A percentile compares a stretch with the other conserved stretches of the same genome.
phyloP scores from a whole-genome alignment of 2,797 vertebrate genomes.

The Peromyscus aztecus region DNA sequence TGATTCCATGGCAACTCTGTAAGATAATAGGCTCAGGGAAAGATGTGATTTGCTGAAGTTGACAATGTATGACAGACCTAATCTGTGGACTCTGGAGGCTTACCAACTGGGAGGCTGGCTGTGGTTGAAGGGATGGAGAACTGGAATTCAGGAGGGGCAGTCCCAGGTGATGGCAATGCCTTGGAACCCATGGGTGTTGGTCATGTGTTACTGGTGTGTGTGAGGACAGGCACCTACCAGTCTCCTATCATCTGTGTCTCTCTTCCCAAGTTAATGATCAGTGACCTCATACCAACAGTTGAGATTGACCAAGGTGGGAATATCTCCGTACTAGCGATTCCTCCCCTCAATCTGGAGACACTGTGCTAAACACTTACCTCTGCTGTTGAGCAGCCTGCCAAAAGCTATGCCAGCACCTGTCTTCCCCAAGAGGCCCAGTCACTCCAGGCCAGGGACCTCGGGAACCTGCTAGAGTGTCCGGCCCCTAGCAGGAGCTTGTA shows the following conservation, averaged over 20 bases:
- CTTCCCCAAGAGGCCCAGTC: background rate
- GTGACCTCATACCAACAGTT: background rate
- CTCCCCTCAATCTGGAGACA: background rate
- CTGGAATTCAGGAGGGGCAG: background rate
- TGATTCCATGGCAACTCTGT: background rate
- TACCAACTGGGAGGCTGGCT: background rate
- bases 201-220: accelerated
- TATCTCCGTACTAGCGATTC: background rate
- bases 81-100: background rate
- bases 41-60: background rate
- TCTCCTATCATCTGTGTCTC: background rate
- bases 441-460: background rate
- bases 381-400: background rate
- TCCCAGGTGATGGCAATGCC: background rate
- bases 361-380: background rate
- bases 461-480: background rate
- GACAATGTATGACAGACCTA: background rate
- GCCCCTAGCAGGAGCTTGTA: background rate
- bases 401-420: background rate
- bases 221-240: accelerated
- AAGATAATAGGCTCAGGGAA: background rate
- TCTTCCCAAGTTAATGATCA: background rate
- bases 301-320: background rate
- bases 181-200: background rate
- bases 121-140: background rate